phyloP scores from a whole-genome alignment of 2,797 vertebrate species.

The Acipenser ruthenus region DNA sequence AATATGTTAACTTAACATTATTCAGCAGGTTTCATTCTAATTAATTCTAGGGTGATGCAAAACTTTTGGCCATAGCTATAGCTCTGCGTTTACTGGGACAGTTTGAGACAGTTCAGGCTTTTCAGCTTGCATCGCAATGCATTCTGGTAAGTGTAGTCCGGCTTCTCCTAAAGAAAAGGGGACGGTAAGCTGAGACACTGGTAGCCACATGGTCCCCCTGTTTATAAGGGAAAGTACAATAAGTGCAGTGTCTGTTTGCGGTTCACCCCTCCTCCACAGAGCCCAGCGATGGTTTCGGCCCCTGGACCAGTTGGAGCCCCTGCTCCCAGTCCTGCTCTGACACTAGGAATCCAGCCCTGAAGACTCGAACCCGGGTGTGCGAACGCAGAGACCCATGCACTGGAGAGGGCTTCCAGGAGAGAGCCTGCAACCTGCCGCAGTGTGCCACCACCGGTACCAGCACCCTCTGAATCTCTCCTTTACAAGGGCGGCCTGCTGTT shows the following conservation, averaged over 20 bases:
- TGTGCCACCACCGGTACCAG: constrained; percentile 55
- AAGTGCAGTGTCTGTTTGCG: too few relatives aligned
- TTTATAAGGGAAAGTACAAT: background rate
- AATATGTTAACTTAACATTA: too few relatives aligned
- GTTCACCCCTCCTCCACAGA: constrained; percentile 14
- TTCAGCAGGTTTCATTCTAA: too few relatives aligned
- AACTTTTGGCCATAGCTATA: too few relatives aligned
- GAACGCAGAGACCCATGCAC: constrained; percentile 50
- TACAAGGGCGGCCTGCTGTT: background rate
- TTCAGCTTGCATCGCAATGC: too few relatives aligned
- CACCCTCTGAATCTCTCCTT: background rate
- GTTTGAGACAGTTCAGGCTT: too few relatives aligned
- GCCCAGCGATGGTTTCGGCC: constrained; percentile 23
- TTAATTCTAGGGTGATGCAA: too few relatives aligned
- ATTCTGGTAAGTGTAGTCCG: too few relatives aligned
- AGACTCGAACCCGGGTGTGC: constrained; percentile 63
- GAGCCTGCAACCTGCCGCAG: constrained; percentile 73
- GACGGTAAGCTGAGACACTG: too few relatives aligned
- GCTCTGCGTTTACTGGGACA: too few relatives aligned
- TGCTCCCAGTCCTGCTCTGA: constrained; percentile 73
- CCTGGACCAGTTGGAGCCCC: constrained; percentile 68
- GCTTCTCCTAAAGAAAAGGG: too few relatives aligned
- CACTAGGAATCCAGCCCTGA: constrained; percentile 44
- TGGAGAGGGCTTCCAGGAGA: constrained; percentile 56
- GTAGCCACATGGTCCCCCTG: too few relatives aligned